A percentile compares a stretch with the other conserved stretches of the same genome.
Conservation (phyloP, 1,140 invertebrate species). For the Drosophila repleta region DNA sequence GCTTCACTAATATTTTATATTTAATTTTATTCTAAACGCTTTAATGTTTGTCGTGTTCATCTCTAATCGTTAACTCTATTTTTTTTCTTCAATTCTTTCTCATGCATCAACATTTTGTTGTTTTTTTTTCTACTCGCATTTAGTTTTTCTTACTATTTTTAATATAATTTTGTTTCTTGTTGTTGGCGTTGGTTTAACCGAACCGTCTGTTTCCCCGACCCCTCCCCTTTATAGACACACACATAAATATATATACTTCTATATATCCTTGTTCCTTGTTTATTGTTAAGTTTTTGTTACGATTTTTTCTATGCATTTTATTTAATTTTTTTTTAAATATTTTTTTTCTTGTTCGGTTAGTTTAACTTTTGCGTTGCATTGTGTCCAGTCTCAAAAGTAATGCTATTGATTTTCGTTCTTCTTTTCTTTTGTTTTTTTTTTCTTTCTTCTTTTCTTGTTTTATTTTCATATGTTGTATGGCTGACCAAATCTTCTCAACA, state of each 20-base stretch:
- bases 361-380: constrained; percentile 50
- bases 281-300: constrained; percentile 57
- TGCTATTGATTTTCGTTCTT: constrained; percentile 79
- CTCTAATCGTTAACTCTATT: constrained; percentile 4
- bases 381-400: constrained; percentile 75
- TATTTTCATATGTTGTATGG: constrained; percentile 79
- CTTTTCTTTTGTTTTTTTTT: constrained; percentile 78
- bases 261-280: constrained; percentile 6
- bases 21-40: background rate
- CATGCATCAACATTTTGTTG: constrained; percentile 26
- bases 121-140: constrained; percentile 5
- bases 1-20: constrained; percentile 29
- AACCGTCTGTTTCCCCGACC: constrained; percentile 20
- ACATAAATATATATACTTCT: background rate
- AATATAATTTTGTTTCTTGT: background rate
- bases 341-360: constrained; percentile 23
- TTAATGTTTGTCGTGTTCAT: constrained; percentile 22
- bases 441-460: constrained; percentile 72
- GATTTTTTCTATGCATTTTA: constrained; percentile 21
- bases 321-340: constrained; percentile 20
- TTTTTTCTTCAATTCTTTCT: constrained; percentile 3
- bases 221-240: constrained; percentile 4
- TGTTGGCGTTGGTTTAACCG: constrained; percentile 33
- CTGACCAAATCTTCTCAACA: constrained; percentile 46
- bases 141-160: background rate